Percentiles rank a stretch among this genome's conserved stretches.
Conservation (phyloP, 2,113 vertebrate genomes). For the Edolisoma coerulescens region DNA sequence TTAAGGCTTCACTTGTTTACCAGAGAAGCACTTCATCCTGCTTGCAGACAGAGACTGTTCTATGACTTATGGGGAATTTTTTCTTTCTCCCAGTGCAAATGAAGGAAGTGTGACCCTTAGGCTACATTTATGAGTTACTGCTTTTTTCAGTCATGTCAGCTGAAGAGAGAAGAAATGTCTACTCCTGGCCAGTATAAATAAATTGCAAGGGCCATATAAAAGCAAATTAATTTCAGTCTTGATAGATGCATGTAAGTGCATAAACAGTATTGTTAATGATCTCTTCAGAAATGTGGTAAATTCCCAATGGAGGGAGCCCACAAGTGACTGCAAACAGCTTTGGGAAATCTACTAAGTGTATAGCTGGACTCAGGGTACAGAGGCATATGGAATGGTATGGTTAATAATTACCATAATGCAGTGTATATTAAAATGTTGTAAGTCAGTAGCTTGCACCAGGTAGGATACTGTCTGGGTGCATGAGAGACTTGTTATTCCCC, state of each 20-base stretch:
- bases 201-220: background rate
- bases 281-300: background rate
- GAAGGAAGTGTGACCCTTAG: background rate
- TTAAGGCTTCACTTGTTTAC: background rate
- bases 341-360: background rate
- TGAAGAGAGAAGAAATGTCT: background rate
- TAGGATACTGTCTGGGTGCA: background rate
- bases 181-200: background rate
- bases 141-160: background rate
- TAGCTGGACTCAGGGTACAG: background rate
- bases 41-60: background rate
- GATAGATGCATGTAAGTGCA: background rate
- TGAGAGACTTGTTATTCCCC: background rate
- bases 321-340: background rate
- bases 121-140: background rate
- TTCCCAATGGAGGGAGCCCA: rapidly evolving
- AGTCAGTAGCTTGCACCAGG: background rate
- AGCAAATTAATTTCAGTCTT: background rate
- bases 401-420: background rate
- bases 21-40: background rate
- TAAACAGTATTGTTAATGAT: background rate
- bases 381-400: background rate
- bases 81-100: background rate
- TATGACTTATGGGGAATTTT: background rate
- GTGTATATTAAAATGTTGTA: background rate